phyloP scores from a whole-genome alignment of 2,888 invertebrate species.

The Dynastes grantii region DNA sequence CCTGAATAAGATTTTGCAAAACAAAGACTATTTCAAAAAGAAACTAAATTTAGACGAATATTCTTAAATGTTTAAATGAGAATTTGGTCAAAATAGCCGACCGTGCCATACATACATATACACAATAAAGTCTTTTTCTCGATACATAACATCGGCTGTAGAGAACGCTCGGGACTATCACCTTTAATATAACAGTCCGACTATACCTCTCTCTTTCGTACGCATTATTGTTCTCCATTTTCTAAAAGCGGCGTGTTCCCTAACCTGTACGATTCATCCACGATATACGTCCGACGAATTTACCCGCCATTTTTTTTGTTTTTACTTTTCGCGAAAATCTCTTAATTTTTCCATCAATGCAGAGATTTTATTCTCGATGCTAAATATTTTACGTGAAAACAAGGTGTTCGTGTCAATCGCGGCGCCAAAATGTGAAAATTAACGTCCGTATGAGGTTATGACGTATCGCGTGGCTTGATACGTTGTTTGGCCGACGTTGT shows the following conservation, averaged over 20 bases:
- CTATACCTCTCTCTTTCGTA: conserved; percentile 34
- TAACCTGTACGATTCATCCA: conserved; percentile 14
- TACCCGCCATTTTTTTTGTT: conserved; percentile 37
- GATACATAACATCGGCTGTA: conserved; percentile 18
- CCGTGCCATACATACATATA: neutral
- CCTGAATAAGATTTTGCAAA: neutral
- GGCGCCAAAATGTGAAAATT: conserved; percentile 7
- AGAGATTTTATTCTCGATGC: neutral
- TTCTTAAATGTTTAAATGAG: neutral
- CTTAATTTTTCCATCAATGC: neutral
- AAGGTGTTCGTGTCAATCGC: conserved; percentile 33
- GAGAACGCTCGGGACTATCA: conserved; percentile 31
- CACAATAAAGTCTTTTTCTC: conserved; percentile 25
- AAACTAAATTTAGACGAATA: conserved; percentile 15
- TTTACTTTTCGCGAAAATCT: neutral
- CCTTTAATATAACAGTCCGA: conserved; percentile 51
- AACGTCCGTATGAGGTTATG: conserved; percentile 4
- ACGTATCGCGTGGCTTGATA: conserved; percentile 24
- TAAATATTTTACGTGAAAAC: neutral
- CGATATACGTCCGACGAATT: conserved; percentile 17
- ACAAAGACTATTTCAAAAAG: neutral
- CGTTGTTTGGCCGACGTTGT: conserved; percentile 7
- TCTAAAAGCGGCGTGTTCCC: conserved; percentile 32
- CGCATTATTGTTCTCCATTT: conserved; percentile 47
- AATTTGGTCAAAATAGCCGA: conserved; percentile 25